Base-by-base conservation (phyloP, 2,888 invertebrate species). In the Gastrophysa polygoni region DNA sequence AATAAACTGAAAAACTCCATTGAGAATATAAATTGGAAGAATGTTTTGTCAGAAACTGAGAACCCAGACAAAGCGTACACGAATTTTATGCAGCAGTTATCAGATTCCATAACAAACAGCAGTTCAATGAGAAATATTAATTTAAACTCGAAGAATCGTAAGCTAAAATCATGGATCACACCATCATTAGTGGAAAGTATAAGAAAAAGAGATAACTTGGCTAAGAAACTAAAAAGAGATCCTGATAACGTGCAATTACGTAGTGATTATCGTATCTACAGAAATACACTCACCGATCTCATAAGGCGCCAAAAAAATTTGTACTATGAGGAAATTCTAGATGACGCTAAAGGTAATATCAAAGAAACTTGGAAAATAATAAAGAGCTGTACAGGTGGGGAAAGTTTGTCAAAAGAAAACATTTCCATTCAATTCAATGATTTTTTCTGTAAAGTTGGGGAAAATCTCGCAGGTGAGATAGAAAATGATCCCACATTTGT, bases 251-350 rank as follows among this genome's bases (percentile, higher is more conserved):
- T 6, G 2, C 21, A 48, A 11, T 18, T 48, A 48, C 48, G 21
- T 20, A 48, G 48, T 20, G 48, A 48, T 20, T 48, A 48, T 21
- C 48, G 48, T 8, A 48, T 20, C 48, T 48, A 20, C 20, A 48
- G 48, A 20, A 48, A 48, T 17, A 48, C 10, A 8, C 48, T 48
- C 10, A 48, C 48, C 7, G 20, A 48, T 20, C 48, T 48, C 48
- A 48, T 48, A 20, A 48, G 11, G 48, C 11, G 48, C 21, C 48
- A 17, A 48, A 48, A 48, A 48, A 48, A 48, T 48, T 18, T 20
- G 21, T 48, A 48, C 48, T 48, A 48, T 48, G 20, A 48, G 18
- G 48, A 20, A 48, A 48, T 48, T 18, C 21, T 48, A 21, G 38
- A 38, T 38, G 10, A 38, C 4, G 38, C 38, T 4, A 38, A 38